Evolutionary conservation across 2,797 vertebrate species (phyloP), one percentile per base, ranked within the genome.

Genomic region (Toxotes lorentzi): DNA sequence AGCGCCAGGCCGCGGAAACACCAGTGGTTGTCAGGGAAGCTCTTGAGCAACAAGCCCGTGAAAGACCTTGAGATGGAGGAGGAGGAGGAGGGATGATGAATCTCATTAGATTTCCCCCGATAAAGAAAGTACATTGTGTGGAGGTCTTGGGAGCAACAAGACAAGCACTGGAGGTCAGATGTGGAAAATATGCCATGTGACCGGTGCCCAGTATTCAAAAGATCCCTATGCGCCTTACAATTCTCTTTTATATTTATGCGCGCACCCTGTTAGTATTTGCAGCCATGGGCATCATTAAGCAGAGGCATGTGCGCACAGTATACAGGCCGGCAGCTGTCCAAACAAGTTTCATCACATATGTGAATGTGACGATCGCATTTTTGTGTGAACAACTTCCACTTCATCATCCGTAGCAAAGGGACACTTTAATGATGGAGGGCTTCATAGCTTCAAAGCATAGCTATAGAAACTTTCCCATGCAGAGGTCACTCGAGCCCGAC

Each of bases 11-110:
- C 84, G 84, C 88, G 85, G 94, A 93, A 93, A 93, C 93, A 85
- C 81, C 91, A 91, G 88, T 78, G 91, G 94, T 96, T 95, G 94
- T 94, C 94, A 95, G 91, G 94, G 93, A 89, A 90, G 88, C 89
- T 88, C 86, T 90, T 84, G 88, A 93, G 91, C 93, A 92, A 94
- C 90, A 87, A 88, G 86, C 88, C 86, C 56, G 79, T 84, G 87
- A 85, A 87, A 73, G 91, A 88, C 82, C 73, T 85, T 70, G 79
- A 74, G 81, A 76, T 65, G 79, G 81, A 81, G 81, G 54, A 78
- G 50, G 66, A 56, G 59, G 63, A 70, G 66, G 84, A 64, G 73
- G 86, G 83, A 76, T 78, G 79, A 79, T 81, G 94, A 91, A 95
- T 93, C 85, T 94, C 92, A 94, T 95, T 96, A 94, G 78, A 86